phyloP scores from a whole-genome alignment of 2,888 invertebrate genomes.

The Ormyrus labotus region DNA sequence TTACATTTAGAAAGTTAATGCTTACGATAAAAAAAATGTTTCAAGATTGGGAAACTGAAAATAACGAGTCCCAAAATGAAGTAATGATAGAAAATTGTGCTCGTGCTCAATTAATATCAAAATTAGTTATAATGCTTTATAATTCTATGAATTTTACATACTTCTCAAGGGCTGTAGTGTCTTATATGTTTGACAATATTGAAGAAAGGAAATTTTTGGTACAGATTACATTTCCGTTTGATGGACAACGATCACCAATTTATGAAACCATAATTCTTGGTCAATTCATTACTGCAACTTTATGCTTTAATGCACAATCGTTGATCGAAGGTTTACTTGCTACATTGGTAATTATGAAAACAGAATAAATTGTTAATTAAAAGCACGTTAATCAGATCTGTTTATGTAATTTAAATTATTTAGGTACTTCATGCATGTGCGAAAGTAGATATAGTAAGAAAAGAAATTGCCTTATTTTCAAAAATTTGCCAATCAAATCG shows the following conservation, averaged over 20 bases:
- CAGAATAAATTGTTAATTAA: not conserved
- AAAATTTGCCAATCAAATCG: not conserved
- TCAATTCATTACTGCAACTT: constrained; percentile 52
- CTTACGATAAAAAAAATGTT: constrained; percentile 16
- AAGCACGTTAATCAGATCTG: not conserved
- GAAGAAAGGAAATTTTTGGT: constrained; percentile 55
- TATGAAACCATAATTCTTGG: constrained; percentile 50
- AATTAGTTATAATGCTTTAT: constrained; percentile 35
- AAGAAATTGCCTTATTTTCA: constrained; percentile 39
- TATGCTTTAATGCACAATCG: constrained; percentile 48
- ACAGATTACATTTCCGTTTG: constrained; percentile 54
- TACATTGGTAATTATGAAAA: constrained; percentile 48
- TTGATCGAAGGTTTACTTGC: constrained; percentile 50
- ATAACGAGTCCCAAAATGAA: not conserved
- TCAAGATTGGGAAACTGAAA: constrained; percentile 33
- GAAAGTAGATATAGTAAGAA: constrained; percentile 33
- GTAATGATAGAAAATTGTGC: constrained; percentile 14
- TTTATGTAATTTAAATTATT: not conserved
- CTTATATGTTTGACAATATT: constrained; percentile 38
- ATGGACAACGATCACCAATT: constrained; percentile 48
- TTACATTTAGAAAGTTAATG: constrained; percentile 31
- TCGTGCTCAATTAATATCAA: constrained; percentile 44
- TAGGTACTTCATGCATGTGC: constrained; percentile 49
- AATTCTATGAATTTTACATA: constrained; percentile 49
- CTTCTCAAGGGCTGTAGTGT: constrained; percentile 33